Evolutionary conservation across 53 echinoderm and acorn worm genomes (phyloP), one percentile per base, ranked within the genome.

Genomic region (Echinarachnius parma): DNA sequence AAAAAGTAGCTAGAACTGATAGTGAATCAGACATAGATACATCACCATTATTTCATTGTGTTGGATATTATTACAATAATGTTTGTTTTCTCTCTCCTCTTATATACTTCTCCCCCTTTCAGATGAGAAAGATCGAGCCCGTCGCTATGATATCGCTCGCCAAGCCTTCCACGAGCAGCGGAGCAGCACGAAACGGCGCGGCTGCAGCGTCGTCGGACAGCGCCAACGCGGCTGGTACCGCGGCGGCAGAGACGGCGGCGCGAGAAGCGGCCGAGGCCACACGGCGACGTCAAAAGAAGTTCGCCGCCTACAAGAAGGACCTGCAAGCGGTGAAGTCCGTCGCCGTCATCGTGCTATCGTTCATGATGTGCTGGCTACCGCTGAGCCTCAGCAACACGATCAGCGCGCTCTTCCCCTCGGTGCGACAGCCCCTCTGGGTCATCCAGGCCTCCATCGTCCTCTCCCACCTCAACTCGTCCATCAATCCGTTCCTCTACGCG

Each of bases 311-410:
- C 76, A 86, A 75, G 61, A 80, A 85, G 37, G 89, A 89, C 68
- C 57, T 89, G 30, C 66, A 81, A 28, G 89, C 89, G 1, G 89
- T 81, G 35, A 89, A 89, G 50, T 81, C 89, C 0, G 85, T 89
- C 11, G 89, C 81, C 5, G 66, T 89, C 37, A 89, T 89, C 78
- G 81, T 89, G 19, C 67, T 89, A 9, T 66, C 85, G 21, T 89
- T 89, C 75, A 81, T 81, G 70, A 9, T 84, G 3, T 89, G 85
- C 19, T 89, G 89, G 89, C 63, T 89, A 44, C 89, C 89, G n/a
- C 69, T 89, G n/a, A 80, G 77, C 57, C 52, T 89, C 36, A 68
- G 85, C 31, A 84, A 89, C 66, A 34, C 85, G 4, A 53, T 85
- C 4, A 32, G 56, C 19, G 88, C 83, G 0, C 46, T 88, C 28